Evolutionary conservation across 2,888 invertebrate genomes (phyloP).

Genomic region (Anticlea derivata): DNA sequence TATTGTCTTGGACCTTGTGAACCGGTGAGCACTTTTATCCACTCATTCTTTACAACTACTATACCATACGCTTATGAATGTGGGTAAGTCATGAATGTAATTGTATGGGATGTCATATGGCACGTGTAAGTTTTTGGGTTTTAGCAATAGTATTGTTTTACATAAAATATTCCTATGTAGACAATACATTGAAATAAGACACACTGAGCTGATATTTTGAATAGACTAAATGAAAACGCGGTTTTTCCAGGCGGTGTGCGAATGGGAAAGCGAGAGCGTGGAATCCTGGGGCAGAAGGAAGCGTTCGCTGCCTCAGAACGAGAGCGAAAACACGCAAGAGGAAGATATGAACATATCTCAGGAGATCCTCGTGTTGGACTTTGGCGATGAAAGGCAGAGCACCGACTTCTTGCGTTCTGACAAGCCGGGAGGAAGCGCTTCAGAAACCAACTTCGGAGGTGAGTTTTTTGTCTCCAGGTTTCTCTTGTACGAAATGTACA

Average conservation of each 20-base stretch:
- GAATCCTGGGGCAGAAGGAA: constrained; percentile 96
- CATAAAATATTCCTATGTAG: too few relatives aligned
- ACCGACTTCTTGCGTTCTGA: constrained; percentile 90
- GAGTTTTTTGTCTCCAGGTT: constrained; percentile 7
- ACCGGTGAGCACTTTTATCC: constrained; percentile 85
- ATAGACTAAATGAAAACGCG: constrained; percentile 23
- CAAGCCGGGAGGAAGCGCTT: constrained; percentile 85
- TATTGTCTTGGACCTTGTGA: constrained; percentile 97
- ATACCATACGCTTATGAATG: too few relatives aligned
- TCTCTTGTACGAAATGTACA: too few relatives aligned
- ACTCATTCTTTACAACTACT: too few relatives aligned
- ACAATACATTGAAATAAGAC: too few relatives aligned
- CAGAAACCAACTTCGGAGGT: constrained; percentile 89
- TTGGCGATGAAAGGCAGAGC: constrained; percentile 93
- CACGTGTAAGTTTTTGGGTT: too few relatives aligned
- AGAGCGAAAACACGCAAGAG: constrained; percentile 86
- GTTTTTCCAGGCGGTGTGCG: constrained; percentile 90
- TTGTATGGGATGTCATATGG: too few relatives aligned
- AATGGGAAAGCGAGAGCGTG: constrained; percentile 94
- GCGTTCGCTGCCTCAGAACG: constrained; percentile 86
- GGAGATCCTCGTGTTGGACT: constrained; percentile 96
- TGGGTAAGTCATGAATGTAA: too few relatives aligned
- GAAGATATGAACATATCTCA: constrained; percentile 97
- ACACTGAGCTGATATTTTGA: too few relatives aligned
- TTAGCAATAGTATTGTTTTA: too few relatives aligned